Conservation (phyloP, 2,113 vertebrate genomes). For the Pimephales promelas region DNA sequence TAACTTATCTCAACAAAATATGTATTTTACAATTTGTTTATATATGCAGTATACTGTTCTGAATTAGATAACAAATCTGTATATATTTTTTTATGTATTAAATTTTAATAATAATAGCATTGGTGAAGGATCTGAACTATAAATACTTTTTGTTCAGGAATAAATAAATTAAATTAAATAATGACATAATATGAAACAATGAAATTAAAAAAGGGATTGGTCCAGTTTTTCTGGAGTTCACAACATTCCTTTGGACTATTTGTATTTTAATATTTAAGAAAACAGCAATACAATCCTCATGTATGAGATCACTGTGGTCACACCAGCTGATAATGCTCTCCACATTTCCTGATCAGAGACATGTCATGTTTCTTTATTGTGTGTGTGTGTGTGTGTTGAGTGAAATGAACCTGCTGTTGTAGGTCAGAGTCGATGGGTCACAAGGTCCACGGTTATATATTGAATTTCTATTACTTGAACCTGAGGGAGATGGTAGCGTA, state of each 20-base stretch:
- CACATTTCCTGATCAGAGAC: not conserved
- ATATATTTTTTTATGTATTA: no score
- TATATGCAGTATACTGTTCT: no score
- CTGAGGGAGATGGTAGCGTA: not conserved
- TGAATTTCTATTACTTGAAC: constrained; percentile 19
- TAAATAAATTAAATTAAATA: not conserved
- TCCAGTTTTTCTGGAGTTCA: not conserved
- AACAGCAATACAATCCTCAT: not conserved
- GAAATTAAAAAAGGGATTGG: no score
- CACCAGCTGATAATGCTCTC: not conserved
- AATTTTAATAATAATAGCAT: not conserved
- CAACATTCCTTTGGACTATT: not conserved
- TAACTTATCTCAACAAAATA: no score
- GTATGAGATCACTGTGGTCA: not conserved
- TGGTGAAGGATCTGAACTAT: not conserved
- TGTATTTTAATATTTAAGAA: not conserved
- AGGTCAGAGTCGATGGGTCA: not conserved
- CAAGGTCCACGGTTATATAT: not conserved
- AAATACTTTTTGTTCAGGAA: not conserved
- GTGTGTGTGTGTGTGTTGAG: not conserved
- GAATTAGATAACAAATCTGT: no score
- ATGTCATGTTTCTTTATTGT: constrained; percentile 6
- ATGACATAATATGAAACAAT: not conserved
- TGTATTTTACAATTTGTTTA: no score
- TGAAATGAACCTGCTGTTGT: constrained; percentile 21